These are phyloP conservation scores for Calidris pygmaea DNA, from an alignment of 2,113 vertebrate genomes.

Conservation along the genomic window DNA sequence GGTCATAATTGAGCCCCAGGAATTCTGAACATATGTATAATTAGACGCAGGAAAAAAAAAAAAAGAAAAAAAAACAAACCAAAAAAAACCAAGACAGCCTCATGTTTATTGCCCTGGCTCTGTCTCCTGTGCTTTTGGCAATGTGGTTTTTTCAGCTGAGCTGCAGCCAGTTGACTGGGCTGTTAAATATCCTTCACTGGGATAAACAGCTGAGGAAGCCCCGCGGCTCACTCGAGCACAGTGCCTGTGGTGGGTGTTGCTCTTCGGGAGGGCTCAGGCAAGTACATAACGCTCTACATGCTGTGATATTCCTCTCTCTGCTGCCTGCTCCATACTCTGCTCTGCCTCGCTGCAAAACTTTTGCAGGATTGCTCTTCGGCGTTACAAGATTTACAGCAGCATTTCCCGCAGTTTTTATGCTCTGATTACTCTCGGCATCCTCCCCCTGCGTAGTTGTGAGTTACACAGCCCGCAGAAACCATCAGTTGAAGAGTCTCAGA, in stretches of 20 bases:
- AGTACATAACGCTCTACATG: slow-evolving; percentile 57
- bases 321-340: background rate
- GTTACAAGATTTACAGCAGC: background rate
- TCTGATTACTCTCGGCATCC: background rate
- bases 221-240: slow-evolving; percentile 75
- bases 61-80: background rate
- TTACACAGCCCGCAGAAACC: background rate
- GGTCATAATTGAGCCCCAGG: background rate
- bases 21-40: background rate
- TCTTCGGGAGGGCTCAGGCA: slow-evolving; percentile 75
- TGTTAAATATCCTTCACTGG: slow-evolving; percentile 75
- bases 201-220: slow-evolving; percentile 80
- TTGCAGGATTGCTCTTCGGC: rapidly evolving
- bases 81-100: background rate
- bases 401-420: background rate
- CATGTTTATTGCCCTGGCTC: slow-evolving; percentile 23
- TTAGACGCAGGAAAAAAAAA: background rate
- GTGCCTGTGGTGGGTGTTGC: slow-evolving; percentile 74
- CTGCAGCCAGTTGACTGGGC: slow-evolving; percentile 58
- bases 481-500: background rate
- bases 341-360: background rate
- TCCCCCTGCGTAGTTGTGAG: background rate
- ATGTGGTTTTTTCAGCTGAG: slow-evolving; percentile 26
- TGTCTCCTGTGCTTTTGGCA: background rate
- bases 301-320: background rate